These are phyloP conservation scores for Asbolus verrucosus DNA, from an alignment of 1,140 invertebrate genomes.

Conservation along the genomic window DNA sequence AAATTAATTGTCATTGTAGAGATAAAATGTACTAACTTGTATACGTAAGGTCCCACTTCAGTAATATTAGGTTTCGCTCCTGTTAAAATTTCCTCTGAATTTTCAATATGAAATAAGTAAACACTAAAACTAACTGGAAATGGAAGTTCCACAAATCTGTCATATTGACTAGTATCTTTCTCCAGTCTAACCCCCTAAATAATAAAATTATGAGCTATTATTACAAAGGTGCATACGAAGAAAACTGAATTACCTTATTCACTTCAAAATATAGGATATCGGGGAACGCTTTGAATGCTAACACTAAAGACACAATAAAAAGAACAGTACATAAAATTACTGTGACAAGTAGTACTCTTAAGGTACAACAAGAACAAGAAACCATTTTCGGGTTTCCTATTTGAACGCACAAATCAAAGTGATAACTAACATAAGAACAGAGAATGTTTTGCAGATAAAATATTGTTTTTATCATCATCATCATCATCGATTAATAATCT, in stretches of 20 bases:
- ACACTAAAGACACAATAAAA: constrained; percentile 14
- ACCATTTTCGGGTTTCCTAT: constrained; percentile 3
- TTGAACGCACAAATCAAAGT: neutral
- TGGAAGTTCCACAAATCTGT: constrained; percentile 68
- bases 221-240: neutral
- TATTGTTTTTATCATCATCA: neutral
- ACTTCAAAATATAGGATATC: constrained; percentile 7
- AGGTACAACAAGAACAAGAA: constrained; percentile 4
- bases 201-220: neutral
- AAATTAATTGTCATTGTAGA: too few relatives aligned
- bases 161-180: constrained; percentile 67
- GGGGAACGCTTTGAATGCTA: constrained; percentile 20
- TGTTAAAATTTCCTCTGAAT: constrained; percentile 71
- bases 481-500: constrained; percentile 5
- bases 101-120: constrained; percentile 79
- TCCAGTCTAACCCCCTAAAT: constrained; percentile 66
- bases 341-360: constrained; percentile 1
- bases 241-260: constrained; percentile 30
- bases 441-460: neutral
- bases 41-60: constrained; percentile 73
- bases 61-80: constrained; percentile 69
- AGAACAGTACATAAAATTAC: neutral
- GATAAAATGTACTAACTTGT: constrained; percentile 75
- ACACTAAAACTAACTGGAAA: constrained; percentile 71
- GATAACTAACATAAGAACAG: neutral